Conservation (phyloP, 2,888 invertebrate species). For the Caenorhabditis angaria region DNA sequence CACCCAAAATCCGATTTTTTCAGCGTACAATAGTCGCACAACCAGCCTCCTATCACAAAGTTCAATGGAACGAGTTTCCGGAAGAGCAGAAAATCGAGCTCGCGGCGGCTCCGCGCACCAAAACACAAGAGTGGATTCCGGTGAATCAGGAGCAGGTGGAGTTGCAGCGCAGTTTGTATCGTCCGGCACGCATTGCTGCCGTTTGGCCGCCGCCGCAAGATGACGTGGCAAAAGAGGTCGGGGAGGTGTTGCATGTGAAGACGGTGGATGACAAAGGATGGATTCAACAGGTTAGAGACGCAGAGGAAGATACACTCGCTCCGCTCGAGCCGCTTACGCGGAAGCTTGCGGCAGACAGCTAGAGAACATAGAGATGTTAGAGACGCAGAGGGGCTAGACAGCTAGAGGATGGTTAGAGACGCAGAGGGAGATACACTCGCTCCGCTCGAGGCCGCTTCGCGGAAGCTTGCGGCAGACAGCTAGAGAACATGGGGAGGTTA, state of each 20-base stretch:
- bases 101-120: slow-evolving; percentile 59
- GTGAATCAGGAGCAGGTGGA: slow-evolving; percentile 56
- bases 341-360: too few relatives aligned
- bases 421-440: too few relatives aligned
- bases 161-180: slow-evolving; percentile 59
- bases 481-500: too few relatives aligned
- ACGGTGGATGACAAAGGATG: slow-evolving; percentile 62
- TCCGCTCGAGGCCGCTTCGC: too few relatives aligned
- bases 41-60: slow-evolving; percentile 58
- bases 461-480: too few relatives aligned
- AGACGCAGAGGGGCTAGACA: too few relatives aligned
- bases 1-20: slow-evolving; percentile 14
- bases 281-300: slow-evolving; percentile 68
- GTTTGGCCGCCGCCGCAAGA: slow-evolving; percentile 70
- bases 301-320: too few relatives aligned
- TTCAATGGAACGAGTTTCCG: slow-evolving; percentile 69
- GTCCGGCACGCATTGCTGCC: slow-evolving; percentile 60
- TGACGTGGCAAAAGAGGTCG: slow-evolving; percentile 54
- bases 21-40: slow-evolving; percentile 67
- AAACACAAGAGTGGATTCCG: slow-evolving; percentile 68
- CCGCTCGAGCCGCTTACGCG: too few relatives aligned
- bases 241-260: slow-evolving; percentile 44
- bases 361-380: too few relatives aligned
- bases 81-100: slow-evolving; percentile 58
- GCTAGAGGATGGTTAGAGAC: too few relatives aligned